phyloP scores from a whole-genome alignment of 2,888 invertebrate genomes.

The Cephus runcator region DNA sequence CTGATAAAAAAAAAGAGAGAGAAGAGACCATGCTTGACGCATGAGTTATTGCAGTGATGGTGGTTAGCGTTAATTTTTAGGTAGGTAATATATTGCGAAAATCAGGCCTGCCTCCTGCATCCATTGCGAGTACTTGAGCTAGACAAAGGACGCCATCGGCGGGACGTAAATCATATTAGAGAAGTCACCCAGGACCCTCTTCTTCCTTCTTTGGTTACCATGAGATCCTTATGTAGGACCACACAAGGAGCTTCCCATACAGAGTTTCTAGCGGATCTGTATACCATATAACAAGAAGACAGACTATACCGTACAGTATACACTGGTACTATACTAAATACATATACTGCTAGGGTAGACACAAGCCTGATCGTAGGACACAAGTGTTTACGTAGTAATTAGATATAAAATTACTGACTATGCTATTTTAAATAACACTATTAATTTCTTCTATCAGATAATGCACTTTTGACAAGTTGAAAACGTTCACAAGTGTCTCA shows the following conservation, averaged over 20 bases:
- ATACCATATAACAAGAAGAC: not conserved
- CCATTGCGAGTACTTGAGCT: constrained; percentile 40
- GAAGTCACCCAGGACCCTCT: constrained; percentile 22
- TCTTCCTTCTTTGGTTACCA: constrained; percentile 21
- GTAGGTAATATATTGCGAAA: constrained; percentile 45
- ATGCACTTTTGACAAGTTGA: not conserved
- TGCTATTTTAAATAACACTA: not conserved
- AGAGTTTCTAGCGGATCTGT: not conserved
- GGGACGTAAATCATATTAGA: constrained; percentile 49
- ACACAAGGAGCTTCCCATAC: constrained; percentile 32
- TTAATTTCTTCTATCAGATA: not conserved
- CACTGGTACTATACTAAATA: not conserved
- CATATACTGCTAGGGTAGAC: not conserved
- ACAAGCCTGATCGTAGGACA: not conserved
- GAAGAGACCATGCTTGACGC: constrained; percentile 7
- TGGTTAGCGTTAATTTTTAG: constrained; percentile 35
- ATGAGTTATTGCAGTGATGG: constrained; percentile 39
- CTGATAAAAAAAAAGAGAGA: not conserved
- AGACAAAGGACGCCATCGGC: constrained; percentile 50
- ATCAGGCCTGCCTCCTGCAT: constrained; percentile 34
- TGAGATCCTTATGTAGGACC: constrained; percentile 38
- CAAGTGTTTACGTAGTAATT: not conserved
- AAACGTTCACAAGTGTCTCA: not conserved
- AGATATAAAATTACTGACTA: not conserved
- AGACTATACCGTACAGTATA: not conserved